Conservation (phyloP, 2,888 invertebrate genomes). For the Patella caerulea region DNA sequence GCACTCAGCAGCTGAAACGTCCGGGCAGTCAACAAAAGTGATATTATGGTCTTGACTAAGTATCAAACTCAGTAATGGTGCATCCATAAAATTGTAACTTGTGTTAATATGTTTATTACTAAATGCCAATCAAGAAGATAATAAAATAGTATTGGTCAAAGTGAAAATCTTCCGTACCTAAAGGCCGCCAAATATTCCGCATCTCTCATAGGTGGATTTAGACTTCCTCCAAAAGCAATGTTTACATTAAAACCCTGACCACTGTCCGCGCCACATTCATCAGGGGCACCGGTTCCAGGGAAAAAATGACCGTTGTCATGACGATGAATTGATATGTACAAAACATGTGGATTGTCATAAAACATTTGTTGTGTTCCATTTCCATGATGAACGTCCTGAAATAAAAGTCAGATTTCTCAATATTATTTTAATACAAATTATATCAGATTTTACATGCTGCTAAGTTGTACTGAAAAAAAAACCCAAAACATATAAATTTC, state of each 20-base stretch:
- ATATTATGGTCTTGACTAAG: too few relatives aligned
- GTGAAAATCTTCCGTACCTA: conserved; percentile 61
- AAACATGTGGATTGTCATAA: conserved; percentile 92
- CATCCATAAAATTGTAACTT: too few relatives aligned
- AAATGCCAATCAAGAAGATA: too few relatives aligned
- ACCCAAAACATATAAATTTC: too few relatives aligned
- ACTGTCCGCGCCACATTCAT: conserved; percentile 89
- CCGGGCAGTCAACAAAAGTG: too few relatives aligned
- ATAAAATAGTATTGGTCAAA: background rate
- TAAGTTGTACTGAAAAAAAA: too few relatives aligned
- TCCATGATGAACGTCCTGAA: conserved; percentile 95
- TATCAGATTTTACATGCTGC: too few relatives aligned
- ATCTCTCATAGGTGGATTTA: conserved; percentile 93
- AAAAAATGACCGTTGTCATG: conserved; percentile 99
- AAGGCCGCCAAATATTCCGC: conserved; percentile 96
- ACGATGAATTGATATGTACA: conserved; percentile 97
- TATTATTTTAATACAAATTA: too few relatives aligned
- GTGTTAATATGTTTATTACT: too few relatives aligned
- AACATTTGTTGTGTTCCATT: conserved; percentile 99
- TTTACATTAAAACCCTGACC: conserved; percentile 96
- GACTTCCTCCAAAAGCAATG: conserved; percentile 93
- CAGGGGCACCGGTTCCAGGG: conserved; percentile 97
- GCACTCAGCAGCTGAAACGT: too few relatives aligned
- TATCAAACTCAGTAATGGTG: too few relatives aligned
- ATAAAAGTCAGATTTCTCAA: conserved; percentile 2